A percentile compares a stretch with the other conserved stretches of the same genome.
Conservation (phyloP, 2,888 invertebrate species). For the Elmis aenea region DNA sequence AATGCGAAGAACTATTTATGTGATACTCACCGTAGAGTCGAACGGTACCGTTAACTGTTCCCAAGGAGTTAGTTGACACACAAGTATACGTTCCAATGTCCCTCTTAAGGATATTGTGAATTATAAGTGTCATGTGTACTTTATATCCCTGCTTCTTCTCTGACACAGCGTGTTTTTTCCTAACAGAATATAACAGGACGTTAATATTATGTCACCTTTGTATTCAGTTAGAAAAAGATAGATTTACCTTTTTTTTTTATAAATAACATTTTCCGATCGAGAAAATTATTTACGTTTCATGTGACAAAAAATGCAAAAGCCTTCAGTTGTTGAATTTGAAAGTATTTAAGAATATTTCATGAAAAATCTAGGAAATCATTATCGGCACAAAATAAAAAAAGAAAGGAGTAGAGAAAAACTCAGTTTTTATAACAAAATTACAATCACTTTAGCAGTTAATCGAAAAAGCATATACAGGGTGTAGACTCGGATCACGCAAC, state of each 20-base stretch:
- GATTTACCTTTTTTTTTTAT: no score
- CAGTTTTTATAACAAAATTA: no score
- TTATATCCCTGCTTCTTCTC: slow-evolving; percentile 63
- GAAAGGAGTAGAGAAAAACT: no score
- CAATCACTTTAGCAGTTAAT: no score
- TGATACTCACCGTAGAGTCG: slow-evolving; percentile 60
- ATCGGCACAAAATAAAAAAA: no score
- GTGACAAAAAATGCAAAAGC: neutral
- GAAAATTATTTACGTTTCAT: no score
- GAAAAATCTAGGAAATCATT: no score
- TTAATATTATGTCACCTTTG: neutral
- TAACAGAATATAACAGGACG: no score
- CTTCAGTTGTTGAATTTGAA: neutral
- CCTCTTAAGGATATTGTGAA: slow-evolving; percentile 48
- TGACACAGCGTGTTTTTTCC: slow-evolving; percentile 57
- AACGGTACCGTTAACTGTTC: slow-evolving; percentile 64
- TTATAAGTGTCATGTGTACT: slow-evolving; percentile 58
- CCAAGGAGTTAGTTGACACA: slow-evolving; percentile 67
- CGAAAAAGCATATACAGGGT: no score
- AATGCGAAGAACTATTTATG: no score
- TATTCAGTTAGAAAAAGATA: neutral
- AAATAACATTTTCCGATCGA: no score
- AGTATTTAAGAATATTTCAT: neutral
- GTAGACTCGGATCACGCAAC: no score
- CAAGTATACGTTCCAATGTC: slow-evolving; percentile 56